Conservation (phyloP, 2,797 vertebrate species). For the Chelon labrosus region DNA sequence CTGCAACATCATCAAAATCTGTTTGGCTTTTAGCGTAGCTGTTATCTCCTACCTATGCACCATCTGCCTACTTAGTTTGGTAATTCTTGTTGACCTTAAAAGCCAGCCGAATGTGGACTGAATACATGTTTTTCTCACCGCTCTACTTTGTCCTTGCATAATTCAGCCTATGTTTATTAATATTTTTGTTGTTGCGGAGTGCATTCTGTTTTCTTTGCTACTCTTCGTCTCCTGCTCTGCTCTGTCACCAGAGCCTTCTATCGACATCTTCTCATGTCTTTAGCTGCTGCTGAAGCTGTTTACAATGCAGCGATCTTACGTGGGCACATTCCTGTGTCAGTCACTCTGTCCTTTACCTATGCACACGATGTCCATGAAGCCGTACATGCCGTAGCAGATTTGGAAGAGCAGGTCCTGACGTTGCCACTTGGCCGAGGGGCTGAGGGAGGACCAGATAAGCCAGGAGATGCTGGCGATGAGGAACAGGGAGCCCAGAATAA, state of each 20-base stretch:
- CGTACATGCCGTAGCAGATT: conserved; percentile 97
- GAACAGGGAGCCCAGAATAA: conserved; percentile 94
- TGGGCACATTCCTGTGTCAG: background rate
- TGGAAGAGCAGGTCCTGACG: conserved; percentile 96
- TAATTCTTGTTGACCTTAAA: conserved; percentile 44
- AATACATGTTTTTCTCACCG: conserved; percentile 39
- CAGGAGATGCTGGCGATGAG: conserved; percentile 97
- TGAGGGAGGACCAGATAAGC: conserved; percentile 96
- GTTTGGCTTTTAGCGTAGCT: conserved; percentile 28
- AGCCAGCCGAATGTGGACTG: conserved; percentile 28
- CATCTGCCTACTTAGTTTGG: conserved; percentile 56
- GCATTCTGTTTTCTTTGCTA: conserved; percentile 13
- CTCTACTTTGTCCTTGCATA: conserved; percentile 54
- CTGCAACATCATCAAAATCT: conserved; percentile 40
- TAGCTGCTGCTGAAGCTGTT: too few relatives aligned
- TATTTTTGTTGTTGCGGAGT: conserved; percentile 30
- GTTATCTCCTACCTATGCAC: conserved; percentile 54
- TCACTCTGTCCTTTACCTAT: conserved; percentile 85
- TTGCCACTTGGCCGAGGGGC: conserved; percentile 95
- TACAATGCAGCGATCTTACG: too few relatives aligned
- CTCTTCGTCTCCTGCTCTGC: background rate
- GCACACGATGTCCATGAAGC: conserved; percentile 97
- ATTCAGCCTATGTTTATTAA: conserved; percentile 51
- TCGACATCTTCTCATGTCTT: too few relatives aligned
- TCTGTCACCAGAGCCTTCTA: conserved; percentile 14